phyloP scores from a whole-genome alignment of 2,113 vertebrate genomes.

The Rostratula benghalensis region DNA sequence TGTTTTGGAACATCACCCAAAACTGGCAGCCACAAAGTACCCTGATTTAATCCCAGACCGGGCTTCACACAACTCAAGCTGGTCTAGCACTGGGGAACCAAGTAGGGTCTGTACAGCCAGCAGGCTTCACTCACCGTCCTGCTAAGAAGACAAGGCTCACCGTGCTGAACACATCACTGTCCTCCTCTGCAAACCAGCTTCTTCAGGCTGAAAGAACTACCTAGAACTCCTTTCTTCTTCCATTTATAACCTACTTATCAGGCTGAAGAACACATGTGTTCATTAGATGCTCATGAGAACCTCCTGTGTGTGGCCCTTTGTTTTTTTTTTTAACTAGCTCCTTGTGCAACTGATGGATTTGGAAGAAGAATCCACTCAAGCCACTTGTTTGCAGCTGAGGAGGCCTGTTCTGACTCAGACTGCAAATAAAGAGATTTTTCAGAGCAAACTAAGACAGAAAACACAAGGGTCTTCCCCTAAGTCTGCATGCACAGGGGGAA shows the following conservation, averaged over 20 bases:
- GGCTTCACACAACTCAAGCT: neutral
- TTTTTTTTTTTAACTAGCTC: neutral
- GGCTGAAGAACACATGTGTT: neutral
- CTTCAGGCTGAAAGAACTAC: accelerated
- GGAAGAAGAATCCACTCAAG: neutral
- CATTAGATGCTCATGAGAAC: neutral
- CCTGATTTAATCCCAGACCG: neutral
- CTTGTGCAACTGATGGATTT: neutral
- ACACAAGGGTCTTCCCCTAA: neutral
- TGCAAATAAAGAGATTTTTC: neutral
- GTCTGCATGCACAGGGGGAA: neutral
- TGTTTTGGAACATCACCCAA: neutral
- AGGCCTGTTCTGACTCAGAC: neutral
- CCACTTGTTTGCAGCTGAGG: neutral
- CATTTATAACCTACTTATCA: neutral
- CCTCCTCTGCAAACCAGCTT: accelerated
- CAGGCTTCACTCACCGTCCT: neutral
- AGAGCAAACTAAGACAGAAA: neutral
- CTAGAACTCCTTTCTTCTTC: neutral
- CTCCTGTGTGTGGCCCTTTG: neutral
- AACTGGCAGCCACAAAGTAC: neutral
- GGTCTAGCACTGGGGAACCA: neutral
- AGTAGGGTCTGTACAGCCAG: neutral
- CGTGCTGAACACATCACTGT: accelerated
- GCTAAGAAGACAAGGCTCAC: accelerated